A percentile compares a stretch with the other conserved stretches of the same genome.
Evolutionary conservation across 2,797 vertebrate genomes (phyloP).

Genomic region (Typhlichthys eigenmanni): DNA sequence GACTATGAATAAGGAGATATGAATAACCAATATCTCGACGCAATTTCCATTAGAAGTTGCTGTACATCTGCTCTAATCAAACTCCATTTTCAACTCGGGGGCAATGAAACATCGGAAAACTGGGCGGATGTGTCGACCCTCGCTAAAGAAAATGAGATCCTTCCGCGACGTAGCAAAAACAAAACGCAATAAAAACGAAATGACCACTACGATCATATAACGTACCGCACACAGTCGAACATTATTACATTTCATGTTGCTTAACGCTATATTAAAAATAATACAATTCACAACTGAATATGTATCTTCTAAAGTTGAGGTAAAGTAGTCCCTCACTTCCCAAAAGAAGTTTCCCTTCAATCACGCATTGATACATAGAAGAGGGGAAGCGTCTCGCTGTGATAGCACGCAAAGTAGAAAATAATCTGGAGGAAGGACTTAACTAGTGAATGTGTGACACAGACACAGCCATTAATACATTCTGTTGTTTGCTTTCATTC

Average conservation of each 20-base stretch:
- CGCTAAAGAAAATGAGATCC: slow-evolving; percentile 76
- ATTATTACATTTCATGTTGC: accelerated
- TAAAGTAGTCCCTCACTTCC: slow-evolving; percentile 81
- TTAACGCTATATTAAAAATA: accelerated
- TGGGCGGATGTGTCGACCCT: slow-evolving; percentile 84
- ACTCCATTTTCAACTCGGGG: slow-evolving; percentile 85
- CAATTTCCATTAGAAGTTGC: slow-evolving; percentile 69
- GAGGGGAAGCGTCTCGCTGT: slow-evolving; percentile 71
- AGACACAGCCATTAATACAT: slow-evolving; percentile 56
- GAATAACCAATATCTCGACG: slow-evolving; percentile 19
- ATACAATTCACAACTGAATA: neutral
- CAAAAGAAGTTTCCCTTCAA: slow-evolving; percentile 81
- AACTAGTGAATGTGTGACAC: slow-evolving; percentile 19
- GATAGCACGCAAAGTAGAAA: slow-evolving; percentile 70
- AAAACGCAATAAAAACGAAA: slow-evolving; percentile 33
- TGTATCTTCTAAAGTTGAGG: slow-evolving; percentile 48
- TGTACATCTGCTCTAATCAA: slow-evolving; percentile 78
- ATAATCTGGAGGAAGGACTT: slow-evolving; percentile 62
- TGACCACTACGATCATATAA: neutral
- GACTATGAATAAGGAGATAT: neutral
- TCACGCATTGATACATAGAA: slow-evolving; percentile 74
- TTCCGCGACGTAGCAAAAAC: slow-evolving; percentile 78
- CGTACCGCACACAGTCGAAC: neutral
- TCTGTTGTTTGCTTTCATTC: slow-evolving; percentile 44
- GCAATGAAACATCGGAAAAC: slow-evolving; percentile 82